These are phyloP conservation scores for Isurus oxyrinchus DNA, from an alignment of 2,113 vertebrate species.

Conservation along the genomic window DNA sequence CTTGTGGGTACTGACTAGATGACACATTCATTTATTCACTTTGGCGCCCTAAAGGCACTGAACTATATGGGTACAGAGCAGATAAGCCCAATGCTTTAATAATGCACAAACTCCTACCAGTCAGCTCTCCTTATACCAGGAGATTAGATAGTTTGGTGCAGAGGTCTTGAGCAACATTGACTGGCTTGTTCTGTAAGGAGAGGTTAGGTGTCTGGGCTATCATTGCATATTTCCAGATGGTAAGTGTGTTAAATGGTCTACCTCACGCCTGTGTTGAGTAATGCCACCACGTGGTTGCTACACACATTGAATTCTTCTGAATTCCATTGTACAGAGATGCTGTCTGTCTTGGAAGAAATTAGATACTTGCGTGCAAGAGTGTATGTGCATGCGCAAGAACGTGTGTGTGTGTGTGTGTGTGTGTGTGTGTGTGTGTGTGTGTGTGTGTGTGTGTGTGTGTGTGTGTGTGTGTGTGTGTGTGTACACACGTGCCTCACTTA, in stretches of 20 bases:
- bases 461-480: neutral
- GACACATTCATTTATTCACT: neutral
- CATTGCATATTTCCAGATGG: neutral
- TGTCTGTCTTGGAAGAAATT: too few species aligned
- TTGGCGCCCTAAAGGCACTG: neutral
- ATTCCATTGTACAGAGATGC: neutral
- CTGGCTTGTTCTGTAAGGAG: neutral
- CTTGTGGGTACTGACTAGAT: neutral
- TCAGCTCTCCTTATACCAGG: neutral
- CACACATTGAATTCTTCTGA: neutral
- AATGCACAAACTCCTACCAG: neutral
- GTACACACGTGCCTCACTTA: neutral
- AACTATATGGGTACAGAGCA: too few species aligned
- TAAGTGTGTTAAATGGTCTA: neutral
- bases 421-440: neutral
- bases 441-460: neutral
- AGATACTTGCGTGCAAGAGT: too few species aligned
- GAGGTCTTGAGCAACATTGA: neutral
- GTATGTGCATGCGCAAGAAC: neutral
- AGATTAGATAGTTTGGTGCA: neutral
- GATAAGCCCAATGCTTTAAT: neutral
- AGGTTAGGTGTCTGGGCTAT: neutral
- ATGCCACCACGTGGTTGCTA: neutral
- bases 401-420: neutral
- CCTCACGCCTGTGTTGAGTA: neutral